A percentile compares a stretch with the other conserved stretches of the same genome.
Conservation (phyloP, 2,888 invertebrate species). For the Diarsia mendica region DNA sequence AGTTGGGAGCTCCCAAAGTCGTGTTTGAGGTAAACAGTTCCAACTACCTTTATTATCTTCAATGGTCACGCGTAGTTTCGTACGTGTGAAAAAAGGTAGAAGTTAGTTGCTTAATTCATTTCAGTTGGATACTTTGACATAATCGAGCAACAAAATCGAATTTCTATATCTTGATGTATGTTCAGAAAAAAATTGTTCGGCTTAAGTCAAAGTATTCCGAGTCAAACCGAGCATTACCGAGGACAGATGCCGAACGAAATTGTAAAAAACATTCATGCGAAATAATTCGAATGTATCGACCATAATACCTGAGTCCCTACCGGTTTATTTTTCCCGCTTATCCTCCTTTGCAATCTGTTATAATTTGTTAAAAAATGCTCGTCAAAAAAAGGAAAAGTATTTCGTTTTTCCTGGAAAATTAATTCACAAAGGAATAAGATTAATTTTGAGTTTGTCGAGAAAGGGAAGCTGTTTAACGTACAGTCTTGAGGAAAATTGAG, state of each 20-base stretch:
- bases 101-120: neutral
- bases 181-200: neutral
- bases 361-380: conserved; percentile 10
- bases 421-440: conserved; percentile 51
- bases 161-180: neutral
- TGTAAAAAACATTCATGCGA: neutral
- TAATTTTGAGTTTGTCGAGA: conserved; percentile 46
- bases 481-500: conserved; percentile 26
- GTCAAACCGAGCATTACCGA: neutral
- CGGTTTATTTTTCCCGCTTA: too few species aligned
- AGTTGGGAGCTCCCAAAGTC: conserved; percentile 5
- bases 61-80: neutral
- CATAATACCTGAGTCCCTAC: neutral
- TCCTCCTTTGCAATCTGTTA: neutral
- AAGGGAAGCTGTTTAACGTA: conserved; percentile 38
- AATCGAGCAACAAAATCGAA: neutral
- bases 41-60: neutral
- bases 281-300: neutral
- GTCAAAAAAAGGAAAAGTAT: conserved; percentile 29
- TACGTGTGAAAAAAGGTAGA: neutral
- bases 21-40: conserved; percentile 14
- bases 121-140: neutral
- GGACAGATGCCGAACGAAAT: neutral
- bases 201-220: neutral
- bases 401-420: conserved; percentile 37